phyloP scores from a whole-genome alignment of 2,797 vertebrate species.

The Amniataba percoides region DNA sequence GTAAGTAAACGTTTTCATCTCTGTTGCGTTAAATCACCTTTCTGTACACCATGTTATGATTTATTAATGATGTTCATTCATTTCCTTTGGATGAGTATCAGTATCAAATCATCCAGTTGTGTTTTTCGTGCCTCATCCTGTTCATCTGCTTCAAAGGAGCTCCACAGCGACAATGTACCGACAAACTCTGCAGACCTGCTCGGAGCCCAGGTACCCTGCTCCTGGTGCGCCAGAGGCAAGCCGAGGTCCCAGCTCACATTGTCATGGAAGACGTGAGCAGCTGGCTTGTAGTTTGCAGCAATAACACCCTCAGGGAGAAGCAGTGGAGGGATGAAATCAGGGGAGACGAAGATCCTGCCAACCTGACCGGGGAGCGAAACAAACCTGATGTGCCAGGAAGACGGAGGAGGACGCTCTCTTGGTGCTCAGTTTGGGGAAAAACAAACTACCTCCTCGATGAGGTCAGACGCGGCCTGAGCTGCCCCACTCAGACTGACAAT shows the following conservation, averaged over 20 bases:
- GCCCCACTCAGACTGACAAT: constrained; percentile 7
- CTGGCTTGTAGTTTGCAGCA: constrained; percentile 38
- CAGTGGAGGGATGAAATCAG: constrained; percentile 35
- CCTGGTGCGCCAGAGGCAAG: not conserved
- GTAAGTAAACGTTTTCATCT: not conserved
- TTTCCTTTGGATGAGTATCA: not conserved
- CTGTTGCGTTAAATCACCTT: not conserved
- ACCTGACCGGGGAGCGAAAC: constrained; percentile 44
- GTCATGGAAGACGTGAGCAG: constrained; percentile 50
- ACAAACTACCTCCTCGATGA: constrained; percentile 47
- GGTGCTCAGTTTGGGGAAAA: constrained; percentile 20
- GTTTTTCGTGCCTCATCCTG: not conserved
- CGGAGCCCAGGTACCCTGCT: constrained; percentile 6
- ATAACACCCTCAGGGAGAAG: constrained; percentile 16
- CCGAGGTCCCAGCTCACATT: constrained; percentile 33
- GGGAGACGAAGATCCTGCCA: constrained; percentile 30
- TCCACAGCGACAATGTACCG: not conserved
- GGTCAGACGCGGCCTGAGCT: constrained; percentile 23
- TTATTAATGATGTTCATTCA: not conserved
- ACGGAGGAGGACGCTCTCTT: not conserved
- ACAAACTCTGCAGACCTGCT: not conserved
- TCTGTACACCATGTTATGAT: not conserved
- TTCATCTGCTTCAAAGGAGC: not conserved
- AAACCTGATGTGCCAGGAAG: constrained; percentile 26
- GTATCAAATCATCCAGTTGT: not conserved